Evolutionary conservation across 2,113 vertebrate species (phyloP).

Genomic region (Tupaia tana): DNA sequence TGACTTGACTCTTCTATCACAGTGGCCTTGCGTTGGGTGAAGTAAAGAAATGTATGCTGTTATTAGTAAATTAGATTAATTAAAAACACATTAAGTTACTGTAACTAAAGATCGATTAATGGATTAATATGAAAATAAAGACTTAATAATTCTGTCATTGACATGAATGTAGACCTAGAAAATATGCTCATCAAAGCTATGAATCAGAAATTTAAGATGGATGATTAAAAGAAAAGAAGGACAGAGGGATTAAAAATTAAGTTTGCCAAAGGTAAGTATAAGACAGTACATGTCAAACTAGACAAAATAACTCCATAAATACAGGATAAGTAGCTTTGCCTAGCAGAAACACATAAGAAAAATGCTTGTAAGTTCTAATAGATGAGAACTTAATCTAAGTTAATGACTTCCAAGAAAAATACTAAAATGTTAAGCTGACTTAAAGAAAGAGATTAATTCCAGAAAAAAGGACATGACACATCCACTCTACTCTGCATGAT

Average conservation of each 20-base stretch:
- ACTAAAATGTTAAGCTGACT: background rate
- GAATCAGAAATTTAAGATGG: background rate
- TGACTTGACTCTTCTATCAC: background rate
- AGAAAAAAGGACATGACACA: background rate
- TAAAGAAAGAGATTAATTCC: slow-evolving; percentile 25
- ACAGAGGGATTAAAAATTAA: background rate
- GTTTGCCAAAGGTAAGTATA: slow-evolving; percentile 28
- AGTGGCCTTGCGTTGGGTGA: background rate
- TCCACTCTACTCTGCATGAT: background rate
- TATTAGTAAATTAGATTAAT: slow-evolving; percentile 12
- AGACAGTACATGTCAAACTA: background rate
- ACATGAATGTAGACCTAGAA: background rate
- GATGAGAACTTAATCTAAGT: background rate
- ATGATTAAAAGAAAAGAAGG: background rate
- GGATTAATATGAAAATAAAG: background rate
- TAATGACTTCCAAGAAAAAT: slow-evolving; percentile 21
- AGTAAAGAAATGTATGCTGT: background rate
- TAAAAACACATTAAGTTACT: slow-evolving; percentile 27
- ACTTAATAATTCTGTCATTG: slow-evolving; percentile 1
- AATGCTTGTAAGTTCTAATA: background rate
- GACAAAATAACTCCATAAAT: background rate
- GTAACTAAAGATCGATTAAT: background rate
- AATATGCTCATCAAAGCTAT: slow-evolving; percentile 7
- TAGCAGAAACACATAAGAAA: background rate
- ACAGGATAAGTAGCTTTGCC: background rate